These are phyloP conservation scores for Drosophila obscura DNA, from an alignment of 1,140 invertebrate species.

Conservation along the genomic window DNA sequence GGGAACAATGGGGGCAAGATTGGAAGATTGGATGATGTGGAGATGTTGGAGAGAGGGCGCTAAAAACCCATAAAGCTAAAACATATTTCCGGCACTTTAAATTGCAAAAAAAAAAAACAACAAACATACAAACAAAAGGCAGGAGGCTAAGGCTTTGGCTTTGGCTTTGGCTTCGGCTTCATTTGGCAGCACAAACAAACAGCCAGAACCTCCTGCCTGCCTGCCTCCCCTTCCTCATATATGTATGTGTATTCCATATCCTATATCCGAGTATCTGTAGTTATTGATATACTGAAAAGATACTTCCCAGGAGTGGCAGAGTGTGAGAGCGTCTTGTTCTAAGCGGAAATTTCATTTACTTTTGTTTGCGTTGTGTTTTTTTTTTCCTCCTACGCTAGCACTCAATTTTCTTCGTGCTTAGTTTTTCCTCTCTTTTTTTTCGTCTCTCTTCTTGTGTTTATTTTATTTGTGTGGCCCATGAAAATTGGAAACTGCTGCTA, in stretches of 20 bases:
- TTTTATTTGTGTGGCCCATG: constrained; percentile 47
- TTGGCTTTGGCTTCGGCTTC: background rate
- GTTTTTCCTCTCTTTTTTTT: constrained; percentile 14
- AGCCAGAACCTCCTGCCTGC: background rate
- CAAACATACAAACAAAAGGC: constrained; percentile 45
- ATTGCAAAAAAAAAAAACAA: constrained; percentile 54
- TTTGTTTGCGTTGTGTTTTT: constrained; percentile 62
- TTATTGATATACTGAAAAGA: constrained; percentile 50
- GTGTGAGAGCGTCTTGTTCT: constrained; percentile 10
- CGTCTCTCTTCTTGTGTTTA: background rate
- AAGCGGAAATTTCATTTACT: constrained; percentile 79
- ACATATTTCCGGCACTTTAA: constrained; percentile 78
- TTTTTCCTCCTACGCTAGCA: constrained; percentile 28
- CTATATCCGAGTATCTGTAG: constrained; percentile 4
- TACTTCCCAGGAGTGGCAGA: background rate
- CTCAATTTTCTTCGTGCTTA: constrained; percentile 60
- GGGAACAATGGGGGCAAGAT: background rate
- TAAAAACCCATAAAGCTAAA: constrained; percentile 59
- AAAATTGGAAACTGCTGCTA: constrained; percentile 37
- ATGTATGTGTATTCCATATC: constrained; percentile 7
- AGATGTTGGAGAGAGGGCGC: constrained; percentile 7
- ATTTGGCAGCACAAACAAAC: constrained; percentile 19
- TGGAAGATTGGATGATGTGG: constrained; percentile 4
- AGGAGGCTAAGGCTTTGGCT: background rate
- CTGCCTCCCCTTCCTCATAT: constrained; percentile 9